Evolutionary conservation across 2,113 vertebrate genomes (phyloP).

Genomic region (Malaclemys terrapin): DNA sequence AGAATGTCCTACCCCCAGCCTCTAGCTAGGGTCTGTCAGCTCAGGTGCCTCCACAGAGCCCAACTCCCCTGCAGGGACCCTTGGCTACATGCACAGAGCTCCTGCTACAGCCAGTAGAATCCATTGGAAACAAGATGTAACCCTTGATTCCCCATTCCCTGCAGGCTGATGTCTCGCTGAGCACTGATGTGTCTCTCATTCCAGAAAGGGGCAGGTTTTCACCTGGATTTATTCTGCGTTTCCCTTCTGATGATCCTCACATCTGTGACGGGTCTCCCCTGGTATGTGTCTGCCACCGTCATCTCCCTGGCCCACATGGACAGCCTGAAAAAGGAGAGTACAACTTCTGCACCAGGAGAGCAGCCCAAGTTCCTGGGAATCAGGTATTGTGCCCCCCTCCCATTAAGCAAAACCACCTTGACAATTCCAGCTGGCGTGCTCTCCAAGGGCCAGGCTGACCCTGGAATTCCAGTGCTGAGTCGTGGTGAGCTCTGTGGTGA

Average conservation of each 20-base stretch:
- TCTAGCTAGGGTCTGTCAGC: background rate
- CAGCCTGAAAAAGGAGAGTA: slow-evolving; percentile 82
- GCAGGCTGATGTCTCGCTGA: rapidly evolving
- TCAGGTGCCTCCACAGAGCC: background rate
- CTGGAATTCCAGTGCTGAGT: too few relatives aligned
- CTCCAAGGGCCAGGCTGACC: too few relatives aligned
- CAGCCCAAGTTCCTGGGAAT: slow-evolving; percentile 80
- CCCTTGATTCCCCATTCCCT: background rate
- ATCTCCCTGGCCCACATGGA: slow-evolving; percentile 87
- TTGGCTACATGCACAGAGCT: background rate
- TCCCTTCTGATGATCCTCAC: slow-evolving; percentile 79
- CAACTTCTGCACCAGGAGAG: slow-evolving; percentile 76
- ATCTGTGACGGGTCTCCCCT: slow-evolving; percentile 81
- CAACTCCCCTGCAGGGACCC: background rate
- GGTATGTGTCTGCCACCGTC: slow-evolving; percentile 85
- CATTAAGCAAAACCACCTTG: too few relatives aligned
- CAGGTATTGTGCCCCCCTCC: slow-evolving; percentile 68
- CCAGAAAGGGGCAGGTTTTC: slow-evolving; percentile 87
- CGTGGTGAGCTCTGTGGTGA: background rate
- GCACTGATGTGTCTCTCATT: background rate
- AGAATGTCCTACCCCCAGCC: background rate
- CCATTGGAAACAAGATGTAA: background rate
- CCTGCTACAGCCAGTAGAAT: background rate
- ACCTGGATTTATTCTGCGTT: slow-evolving; percentile 85
- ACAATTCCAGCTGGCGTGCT: too few relatives aligned